Conservation (phyloP, 1,140 invertebrate species). For the Trachymyrmex cornetzi region DNA sequence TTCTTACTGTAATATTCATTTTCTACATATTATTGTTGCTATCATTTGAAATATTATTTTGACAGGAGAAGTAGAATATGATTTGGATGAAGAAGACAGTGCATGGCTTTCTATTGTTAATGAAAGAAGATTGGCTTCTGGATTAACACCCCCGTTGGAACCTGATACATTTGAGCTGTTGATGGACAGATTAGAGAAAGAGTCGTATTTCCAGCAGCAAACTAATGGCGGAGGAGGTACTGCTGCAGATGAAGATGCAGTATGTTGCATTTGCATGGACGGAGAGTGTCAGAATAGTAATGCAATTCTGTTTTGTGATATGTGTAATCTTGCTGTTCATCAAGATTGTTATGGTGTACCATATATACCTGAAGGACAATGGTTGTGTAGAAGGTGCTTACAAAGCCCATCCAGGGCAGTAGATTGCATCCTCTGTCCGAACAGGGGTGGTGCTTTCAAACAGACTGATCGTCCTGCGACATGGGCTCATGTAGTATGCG, state of each 20-base stretch:
- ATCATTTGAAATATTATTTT: conserved; percentile 15
- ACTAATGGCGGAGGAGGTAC: conserved; percentile 88
- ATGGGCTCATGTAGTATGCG: conserved; percentile 99
- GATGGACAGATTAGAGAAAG: conserved; percentile 99
- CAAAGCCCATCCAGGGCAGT: conserved; percentile 98
- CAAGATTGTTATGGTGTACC: conserved; percentile 99
- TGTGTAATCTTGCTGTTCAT: conserved; percentile 99
- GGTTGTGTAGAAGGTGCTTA: conserved; percentile 97
- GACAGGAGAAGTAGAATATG: conserved; percentile 95
- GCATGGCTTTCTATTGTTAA: conserved; percentile 97
- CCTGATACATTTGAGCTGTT: conserved; percentile 96
- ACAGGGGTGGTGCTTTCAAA: conserved; percentile 99
- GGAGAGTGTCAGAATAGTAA: conserved; percentile 99
- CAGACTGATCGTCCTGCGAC: conserved; percentile 96
- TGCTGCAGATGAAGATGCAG: conserved; percentile 98
- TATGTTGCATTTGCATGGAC: conserved; percentile 98
- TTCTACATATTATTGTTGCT: not conserved
- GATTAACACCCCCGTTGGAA: conserved; percentile 90
- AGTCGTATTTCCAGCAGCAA: conserved; percentile 97
- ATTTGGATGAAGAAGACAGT: conserved; percentile 98
- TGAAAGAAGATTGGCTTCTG: conserved; percentile 90
- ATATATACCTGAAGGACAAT: conserved; percentile 99
- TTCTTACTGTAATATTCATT: not conserved
- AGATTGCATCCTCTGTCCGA: conserved; percentile 98
- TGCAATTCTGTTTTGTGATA: conserved; percentile 97